Base-by-base conservation (phyloP, 2,888 invertebrate genomes). In the Plebejus argus region DNA sequence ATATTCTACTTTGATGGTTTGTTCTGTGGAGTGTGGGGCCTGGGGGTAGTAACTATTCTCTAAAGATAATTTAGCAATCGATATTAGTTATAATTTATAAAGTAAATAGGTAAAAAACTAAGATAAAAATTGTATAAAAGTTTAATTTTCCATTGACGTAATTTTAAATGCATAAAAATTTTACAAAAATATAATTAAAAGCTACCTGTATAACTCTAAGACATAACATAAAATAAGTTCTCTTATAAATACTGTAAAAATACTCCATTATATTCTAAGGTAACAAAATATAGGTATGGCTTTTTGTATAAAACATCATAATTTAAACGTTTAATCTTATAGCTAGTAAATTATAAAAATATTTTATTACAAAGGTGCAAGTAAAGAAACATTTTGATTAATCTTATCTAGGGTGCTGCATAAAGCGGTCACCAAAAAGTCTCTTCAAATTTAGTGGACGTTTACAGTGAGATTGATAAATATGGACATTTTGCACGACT, bases 201-300 rank as follows among this genome's bases (percentile, higher is more conserved):
- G 66, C 66, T 66, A 66, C 66, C 28, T 66, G 28, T 15, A 66
- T 66, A 5, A 66, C 3, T 61, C 61, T 23, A 23, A 66, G 5
- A 23, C 20, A 20, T 61, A 66, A 66, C 66, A 28, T 66, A 66
- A 28, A 28, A 33, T 66, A 66, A 66, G 5, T 28, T 66, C 66
- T 66, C 66, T 66, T 66, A 66, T 18, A 66, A 66, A 66, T 33
- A 66, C 6, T 66, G 28, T 33, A 66, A 66, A 66, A 33, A 66
- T 66, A 66, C 12, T 66, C 7, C 8, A 15, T 1, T 66, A 33
- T 15, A 20, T 15, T 15, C 4, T 66, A 28, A 23, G 66, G 61
- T 61, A 61, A 28, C 12, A 10, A 66, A 28, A 10, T 49, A 49
- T 49, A 39, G 12, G 0, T 61, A 61, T 28, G 10, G 8, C 66